Base-by-base conservation (phyloP, 2,888 invertebrate species). In the Oligia strigilis region DNA sequence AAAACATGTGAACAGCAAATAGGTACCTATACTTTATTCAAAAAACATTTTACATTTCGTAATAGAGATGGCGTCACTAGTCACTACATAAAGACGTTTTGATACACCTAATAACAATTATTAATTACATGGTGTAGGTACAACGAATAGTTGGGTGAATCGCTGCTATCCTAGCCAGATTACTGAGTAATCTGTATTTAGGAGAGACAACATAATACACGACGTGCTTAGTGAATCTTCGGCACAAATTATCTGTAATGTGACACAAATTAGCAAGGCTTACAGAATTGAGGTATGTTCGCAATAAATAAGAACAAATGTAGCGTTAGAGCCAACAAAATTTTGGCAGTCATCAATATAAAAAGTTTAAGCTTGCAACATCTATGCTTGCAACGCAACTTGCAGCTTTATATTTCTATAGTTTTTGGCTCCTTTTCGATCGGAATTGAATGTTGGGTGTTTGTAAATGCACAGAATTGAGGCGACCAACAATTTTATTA, bases 251-350 rank as follows among this genome's bases (percentile, higher is more conserved):
- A 23, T 49, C n/a, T 78, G 36, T 40, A 4, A 9, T 40, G 29
- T 72, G 19, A 2, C 52, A 23, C 52, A 83, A 73, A 75, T 80
- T 55, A 77, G 29, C 19, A 60, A 75, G n/a, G 46, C 46, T 72
- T 76, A 82, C 71, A 74, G 13, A 67, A 75, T 58, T 77, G 64
- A 75, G 52, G 74, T 60, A 80, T 77, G 52, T 77, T 13, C 3
- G 69, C 64, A 75, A 75, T 77, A 86, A 78, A 86, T 78, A 78
- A 77, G 36, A 75, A 75, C 36, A 72, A 77, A 73, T 64, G 29
- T 85, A 23, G 69, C 36, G 67, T 78, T 49, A 71, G 69, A 78
- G 81, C 84, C 81, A 83, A 83, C 46, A 62, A 65, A 83, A 74
- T 71, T 52, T 81, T 85, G 85, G 78, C 81, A 81, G n/a, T 52